Conservation (phyloP, 2,797 vertebrate species). For the Neomorphus geoffroyi region DNA sequence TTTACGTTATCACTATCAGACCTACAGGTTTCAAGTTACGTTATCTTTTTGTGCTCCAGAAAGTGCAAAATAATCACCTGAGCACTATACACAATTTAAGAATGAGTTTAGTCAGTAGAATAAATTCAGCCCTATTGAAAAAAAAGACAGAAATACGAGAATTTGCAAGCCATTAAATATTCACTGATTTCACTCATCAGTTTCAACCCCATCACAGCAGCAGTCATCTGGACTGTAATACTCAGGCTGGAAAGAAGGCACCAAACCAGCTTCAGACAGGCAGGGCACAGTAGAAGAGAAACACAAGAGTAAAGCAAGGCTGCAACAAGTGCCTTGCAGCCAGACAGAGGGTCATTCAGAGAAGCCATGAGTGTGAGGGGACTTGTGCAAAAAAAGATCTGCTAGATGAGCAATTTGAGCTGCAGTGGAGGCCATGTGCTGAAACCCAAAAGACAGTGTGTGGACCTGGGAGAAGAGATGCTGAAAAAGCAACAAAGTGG, state of each 20-base stretch:
- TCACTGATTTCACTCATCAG: accelerated
- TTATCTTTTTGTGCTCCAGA: neutral
- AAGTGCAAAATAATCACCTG: neutral
- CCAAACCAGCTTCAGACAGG: neutral
- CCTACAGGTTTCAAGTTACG: neutral
- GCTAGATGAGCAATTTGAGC: neutral
- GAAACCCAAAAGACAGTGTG: neutral
- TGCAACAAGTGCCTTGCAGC: neutral
- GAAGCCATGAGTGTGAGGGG: neutral
- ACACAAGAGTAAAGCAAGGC: neutral
- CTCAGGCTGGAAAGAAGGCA: neutral
- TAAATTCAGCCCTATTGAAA: neutral
- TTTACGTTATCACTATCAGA: neutral
- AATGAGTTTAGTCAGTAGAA: neutral
- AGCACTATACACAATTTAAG: neutral
- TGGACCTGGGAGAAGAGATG: neutral
- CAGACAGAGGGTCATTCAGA: neutral
- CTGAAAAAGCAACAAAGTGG: neutral
- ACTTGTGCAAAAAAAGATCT: neutral
- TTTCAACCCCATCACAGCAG: neutral
- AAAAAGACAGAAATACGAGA: neutral
- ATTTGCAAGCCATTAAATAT: neutral
- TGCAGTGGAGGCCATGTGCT: neutral
- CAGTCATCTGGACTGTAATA: neutral
- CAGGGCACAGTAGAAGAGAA: neutral